Percentiles rank a stretch among this genome's conserved stretches.
phyloP scores from a whole-genome alignment of 2,113 vertebrate species.

The Dicentrarchus labrax region DNA sequence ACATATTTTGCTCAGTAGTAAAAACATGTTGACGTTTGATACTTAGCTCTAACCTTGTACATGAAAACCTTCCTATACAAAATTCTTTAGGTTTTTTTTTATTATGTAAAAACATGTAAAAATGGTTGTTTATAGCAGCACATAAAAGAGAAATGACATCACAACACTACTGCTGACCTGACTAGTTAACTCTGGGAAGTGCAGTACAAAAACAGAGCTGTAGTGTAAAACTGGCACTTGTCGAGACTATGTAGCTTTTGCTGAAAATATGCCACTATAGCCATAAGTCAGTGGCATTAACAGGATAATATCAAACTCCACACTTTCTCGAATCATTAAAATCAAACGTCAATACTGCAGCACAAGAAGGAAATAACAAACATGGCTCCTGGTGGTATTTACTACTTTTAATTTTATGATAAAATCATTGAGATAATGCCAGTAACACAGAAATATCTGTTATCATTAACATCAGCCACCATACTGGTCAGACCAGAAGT shows the following conservation, averaged over 20 bases:
- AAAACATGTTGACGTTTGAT: background rate
- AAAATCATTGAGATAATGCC: background rate
- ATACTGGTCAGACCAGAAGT: background rate
- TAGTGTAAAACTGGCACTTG: background rate
- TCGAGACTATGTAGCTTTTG: no score
- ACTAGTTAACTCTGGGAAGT: background rate
- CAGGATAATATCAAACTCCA: no score
- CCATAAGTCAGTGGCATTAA: no score
- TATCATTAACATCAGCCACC: background rate
- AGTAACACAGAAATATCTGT: conserved; percentile 2
- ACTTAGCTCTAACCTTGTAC: background rate
- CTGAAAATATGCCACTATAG: no score
- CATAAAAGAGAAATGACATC: background rate
- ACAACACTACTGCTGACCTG: background rate
- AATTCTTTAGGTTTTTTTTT: no score
- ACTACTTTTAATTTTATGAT: no score
- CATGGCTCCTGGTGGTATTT: no score
- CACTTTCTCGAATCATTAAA: no score
- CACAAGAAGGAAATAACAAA: no score
- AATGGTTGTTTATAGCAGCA: background rate
- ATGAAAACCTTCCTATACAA: background rate
- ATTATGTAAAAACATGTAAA: background rate
- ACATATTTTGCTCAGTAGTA: background rate
- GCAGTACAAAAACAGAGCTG: background rate
- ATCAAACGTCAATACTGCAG: no score